Percentiles rank a stretch among this genome's conserved stretches.
phyloP scores from a whole-genome alignment of 2,113 vertebrate genomes.

The Chloropsis cyanopogon region DNA sequence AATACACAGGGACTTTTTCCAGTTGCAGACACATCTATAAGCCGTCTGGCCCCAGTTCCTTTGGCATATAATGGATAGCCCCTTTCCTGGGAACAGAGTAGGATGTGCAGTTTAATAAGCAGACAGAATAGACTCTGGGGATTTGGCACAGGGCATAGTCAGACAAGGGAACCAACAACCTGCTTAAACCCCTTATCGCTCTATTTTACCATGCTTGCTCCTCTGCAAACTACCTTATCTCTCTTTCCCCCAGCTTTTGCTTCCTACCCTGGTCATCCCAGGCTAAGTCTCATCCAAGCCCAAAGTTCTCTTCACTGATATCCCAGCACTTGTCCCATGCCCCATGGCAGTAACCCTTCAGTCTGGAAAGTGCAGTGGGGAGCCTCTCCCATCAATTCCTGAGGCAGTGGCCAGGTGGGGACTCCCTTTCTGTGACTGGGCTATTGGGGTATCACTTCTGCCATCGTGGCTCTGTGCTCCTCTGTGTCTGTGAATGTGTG shows the following conservation, averaged over 20 bases:
- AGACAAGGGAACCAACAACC: not conserved
- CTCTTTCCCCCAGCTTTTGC: not conserved
- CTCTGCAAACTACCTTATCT: not conserved
- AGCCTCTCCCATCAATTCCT: not conserved
- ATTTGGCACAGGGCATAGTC: not conserved
- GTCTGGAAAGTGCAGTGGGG: not conserved
- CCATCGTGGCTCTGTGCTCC: accelerated
- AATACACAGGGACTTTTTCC: not conserved
- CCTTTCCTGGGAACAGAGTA: not conserved
- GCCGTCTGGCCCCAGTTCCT: accelerated
- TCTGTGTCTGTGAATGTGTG: not conserved
- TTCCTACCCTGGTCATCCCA: not conserved
- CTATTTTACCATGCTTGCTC: not conserved
- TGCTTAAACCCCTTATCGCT: not conserved
- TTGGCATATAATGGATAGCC: not conserved
- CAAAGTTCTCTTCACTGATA: accelerated
- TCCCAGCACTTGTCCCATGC: accelerated
- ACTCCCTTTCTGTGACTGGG: accelerated
- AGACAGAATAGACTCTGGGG: not conserved
- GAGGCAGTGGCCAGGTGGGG: too few relatives aligned
- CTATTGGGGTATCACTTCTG: not conserved
- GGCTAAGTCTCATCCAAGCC: too few relatives aligned
- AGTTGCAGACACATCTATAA: not conserved
- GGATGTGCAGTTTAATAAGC: not conserved
- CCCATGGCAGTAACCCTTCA: not conserved